Evolutionary conservation across 1,140 invertebrate species (phyloP), one percentile per base, ranked within the genome.

Genomic region (Ectropis grisescens): DNA sequence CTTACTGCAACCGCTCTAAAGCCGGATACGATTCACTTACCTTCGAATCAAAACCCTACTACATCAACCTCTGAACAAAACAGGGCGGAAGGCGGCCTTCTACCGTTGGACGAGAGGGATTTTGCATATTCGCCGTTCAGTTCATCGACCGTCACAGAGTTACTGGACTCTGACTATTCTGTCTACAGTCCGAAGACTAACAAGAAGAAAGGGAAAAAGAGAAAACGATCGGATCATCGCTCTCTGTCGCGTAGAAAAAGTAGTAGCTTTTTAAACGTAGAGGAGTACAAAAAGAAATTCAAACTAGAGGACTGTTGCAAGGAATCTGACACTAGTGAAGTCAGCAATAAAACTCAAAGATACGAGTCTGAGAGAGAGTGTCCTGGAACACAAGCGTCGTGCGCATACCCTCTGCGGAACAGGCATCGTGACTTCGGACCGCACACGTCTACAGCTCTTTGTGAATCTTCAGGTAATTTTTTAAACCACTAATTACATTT

Each of bases 101-200:
- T 83, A 28, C 82, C 82, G 11, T 50, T 83, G 13, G 82, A 83
- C 64, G 78, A 82, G 33, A 76, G 80, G 44, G 82, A 83, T 36
- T 83, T 65, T 46, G 80, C 78, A 3, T 80, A 81, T 54, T 83
- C 82, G 7, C 82, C 82, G n/a, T 82, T 82, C 48, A 83, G 82
- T 43, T 76, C 80, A 14, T 81, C 80, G 8, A 82, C 78, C 32
- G 72, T 75, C 32, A 81, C 76, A 36, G 80, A 83, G 29, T 47
- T 75, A 35, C 43, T 80, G 3, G 82, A 83, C 41, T 84, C 82
- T 11, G 82, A 84, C 44, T 78, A 82, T 51, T 82, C 80, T 22
- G 74, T 82, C 3, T 84, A 84, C 47, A 81, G 76, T 37, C 82
- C 82, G 2, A 79, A 66, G 19, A 50, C 65, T 16, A 70, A 29